Evolutionary conservation across 2,113 vertebrate species (phyloP).

Genomic region (Psephotus haematonotus): DNA sequence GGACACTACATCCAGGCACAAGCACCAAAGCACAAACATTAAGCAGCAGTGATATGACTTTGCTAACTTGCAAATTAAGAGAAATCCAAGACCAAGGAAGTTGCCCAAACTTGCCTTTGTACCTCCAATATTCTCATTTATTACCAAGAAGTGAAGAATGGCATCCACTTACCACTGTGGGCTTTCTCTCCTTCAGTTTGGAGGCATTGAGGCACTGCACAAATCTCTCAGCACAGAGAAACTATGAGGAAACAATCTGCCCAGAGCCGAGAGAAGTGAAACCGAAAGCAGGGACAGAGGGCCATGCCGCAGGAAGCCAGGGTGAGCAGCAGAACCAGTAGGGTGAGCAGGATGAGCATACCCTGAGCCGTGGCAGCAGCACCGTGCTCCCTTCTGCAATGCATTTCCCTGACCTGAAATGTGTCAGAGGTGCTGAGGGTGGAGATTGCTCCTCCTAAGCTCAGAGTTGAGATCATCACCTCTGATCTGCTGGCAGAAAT

Average conservation of each 20-base stretch:
- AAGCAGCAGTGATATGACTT: background rate
- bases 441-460: no score
- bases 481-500: background rate
- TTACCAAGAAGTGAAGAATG: background rate
- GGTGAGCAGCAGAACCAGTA: background rate
- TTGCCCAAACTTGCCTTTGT: background rate
- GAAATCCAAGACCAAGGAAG: background rate
- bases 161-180: background rate
- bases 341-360: background rate
- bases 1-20: background rate
- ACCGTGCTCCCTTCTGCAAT: rapidly evolving
- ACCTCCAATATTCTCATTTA: no score
- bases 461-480: rapidly evolving
- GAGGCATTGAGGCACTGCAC: background rate
- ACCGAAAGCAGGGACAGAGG: background rate
- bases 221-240: no score
- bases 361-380: no score
- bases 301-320: rapidly evolving
- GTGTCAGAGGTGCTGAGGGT: rapidly evolving
- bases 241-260: rapidly evolving
- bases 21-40: background rate
- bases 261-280: background rate
- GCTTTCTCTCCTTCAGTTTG: background rate
- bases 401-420: rapidly evolving
- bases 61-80: background rate